Evolutionary conservation across 2,113 vertebrate genomes (phyloP).

Genomic region (Lota lota): DNA sequence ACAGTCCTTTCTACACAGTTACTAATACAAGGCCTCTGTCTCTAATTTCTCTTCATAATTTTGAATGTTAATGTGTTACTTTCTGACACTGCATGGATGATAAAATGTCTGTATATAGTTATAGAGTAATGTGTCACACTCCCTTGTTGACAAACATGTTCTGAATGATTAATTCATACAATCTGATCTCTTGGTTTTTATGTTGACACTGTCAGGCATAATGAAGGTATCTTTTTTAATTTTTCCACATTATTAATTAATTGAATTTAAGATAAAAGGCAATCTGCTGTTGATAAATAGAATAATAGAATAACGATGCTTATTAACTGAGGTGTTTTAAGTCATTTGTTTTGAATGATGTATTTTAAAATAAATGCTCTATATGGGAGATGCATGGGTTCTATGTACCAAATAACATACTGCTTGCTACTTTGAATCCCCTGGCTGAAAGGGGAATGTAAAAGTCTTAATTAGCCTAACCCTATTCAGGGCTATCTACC

Average conservation of each 20-base stretch:
- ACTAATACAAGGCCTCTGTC: no score
- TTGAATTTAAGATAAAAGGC: conserved; percentile 59
- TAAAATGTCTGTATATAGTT: conserved; percentile 79
- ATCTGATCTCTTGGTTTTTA: conserved; percentile 32
- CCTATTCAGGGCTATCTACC: background rate
- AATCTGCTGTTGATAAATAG: conserved; percentile 71
- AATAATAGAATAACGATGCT: background rate
- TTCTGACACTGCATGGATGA: conserved; percentile 81
- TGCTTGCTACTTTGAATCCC: conserved; percentile 22
- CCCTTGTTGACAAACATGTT: conserved; percentile 56
- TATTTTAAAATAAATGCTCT: conserved; percentile 1
- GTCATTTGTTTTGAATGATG: background rate
- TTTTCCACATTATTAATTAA: conserved; percentile 63
- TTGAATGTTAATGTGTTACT: conserved; percentile 70
- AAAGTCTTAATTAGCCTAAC: background rate
- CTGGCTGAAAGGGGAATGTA: background rate
- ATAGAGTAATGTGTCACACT: conserved; percentile 70
- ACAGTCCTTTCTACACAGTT: no score
- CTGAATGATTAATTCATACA: conserved; percentile 74
- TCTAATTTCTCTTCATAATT: conserved; percentile 1
- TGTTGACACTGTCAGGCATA: conserved; percentile 32
- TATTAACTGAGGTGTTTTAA: background rate
- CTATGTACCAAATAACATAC: conserved; percentile 12
- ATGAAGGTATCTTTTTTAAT: conserved; percentile 39
- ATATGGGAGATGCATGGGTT: background rate